A percentile compares a stretch with the other conserved stretches of the same genome.
Evolutionary conservation across 2,113 vertebrate species (phyloP).

Genomic region (Anser brachyrhynchus): DNA sequence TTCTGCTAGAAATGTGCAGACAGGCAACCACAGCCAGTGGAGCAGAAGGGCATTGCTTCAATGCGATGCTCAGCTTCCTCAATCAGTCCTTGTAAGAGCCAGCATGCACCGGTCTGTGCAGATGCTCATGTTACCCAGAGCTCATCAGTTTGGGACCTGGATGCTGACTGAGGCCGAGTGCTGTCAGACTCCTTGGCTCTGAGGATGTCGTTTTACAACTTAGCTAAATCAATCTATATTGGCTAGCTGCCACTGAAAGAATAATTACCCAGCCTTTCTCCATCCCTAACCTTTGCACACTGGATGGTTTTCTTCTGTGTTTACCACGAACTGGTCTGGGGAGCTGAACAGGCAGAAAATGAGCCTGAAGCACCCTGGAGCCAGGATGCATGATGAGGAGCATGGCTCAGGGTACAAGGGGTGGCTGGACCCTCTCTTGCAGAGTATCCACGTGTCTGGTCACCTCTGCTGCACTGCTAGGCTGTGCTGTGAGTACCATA

Average conservation of each 20-base stretch:
- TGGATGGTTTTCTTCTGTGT: neutral
- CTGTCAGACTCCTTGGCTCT: neutral
- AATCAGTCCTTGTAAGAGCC: neutral
- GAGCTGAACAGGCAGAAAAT: neutral
- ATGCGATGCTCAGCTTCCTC: accelerated
- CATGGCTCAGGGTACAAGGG: neutral
- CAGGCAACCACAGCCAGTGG: neutral
- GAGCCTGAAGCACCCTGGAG: neutral
- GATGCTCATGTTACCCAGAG: neutral
- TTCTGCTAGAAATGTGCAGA: neutral
- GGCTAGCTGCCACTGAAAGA: neutral
- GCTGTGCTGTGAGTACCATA: neutral
- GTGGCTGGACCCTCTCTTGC: neutral
- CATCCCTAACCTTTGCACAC: neutral
- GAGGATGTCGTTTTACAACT: neutral
- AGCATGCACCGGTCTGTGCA: accelerated
- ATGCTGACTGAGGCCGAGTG: neutral
- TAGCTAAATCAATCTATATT: neutral
- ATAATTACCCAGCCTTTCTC: neutral
- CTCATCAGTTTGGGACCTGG: neutral
- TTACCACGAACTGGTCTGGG: neutral
- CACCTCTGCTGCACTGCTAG: neutral
- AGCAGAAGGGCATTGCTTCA: neutral
- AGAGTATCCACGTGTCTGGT: neutral
- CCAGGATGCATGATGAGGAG: neutral